Evolutionary conservation across 2,797 vertebrate species (phyloP).

Genomic region (Anguilla anguilla): DNA sequence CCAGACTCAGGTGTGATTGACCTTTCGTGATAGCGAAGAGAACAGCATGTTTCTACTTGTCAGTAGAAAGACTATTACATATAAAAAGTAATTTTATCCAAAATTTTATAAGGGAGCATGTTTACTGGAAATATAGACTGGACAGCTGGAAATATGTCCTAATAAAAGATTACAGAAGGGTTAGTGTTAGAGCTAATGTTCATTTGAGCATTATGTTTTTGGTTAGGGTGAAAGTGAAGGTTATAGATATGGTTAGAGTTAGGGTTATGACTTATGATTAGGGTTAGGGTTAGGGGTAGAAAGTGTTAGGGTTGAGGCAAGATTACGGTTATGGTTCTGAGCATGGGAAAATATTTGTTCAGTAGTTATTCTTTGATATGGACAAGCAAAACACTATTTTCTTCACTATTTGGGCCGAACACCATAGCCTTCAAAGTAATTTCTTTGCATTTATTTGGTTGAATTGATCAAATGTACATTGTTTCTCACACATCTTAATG

Average conservation of each 20-base stretch:
- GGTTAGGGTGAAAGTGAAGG: neutral
- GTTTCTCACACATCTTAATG: neutral
- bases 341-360: neutral
- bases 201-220: neutral
- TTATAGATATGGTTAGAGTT: no score
- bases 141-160: neutral
- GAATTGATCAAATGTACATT: neutral
- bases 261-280: no score
- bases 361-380: neutral
- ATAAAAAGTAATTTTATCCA: neutral
- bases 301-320: no score
- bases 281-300: no score
- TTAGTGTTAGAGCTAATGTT: neutral
- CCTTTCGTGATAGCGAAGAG: constrained; percentile 56
- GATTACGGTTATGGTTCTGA: neutral
- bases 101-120: constrained; percentile 33
- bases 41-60: constrained; percentile 60
- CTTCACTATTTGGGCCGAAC: neutral
- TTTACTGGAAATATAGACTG: constrained; percentile 34
- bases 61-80: constrained; percentile 6
- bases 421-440: neutral
- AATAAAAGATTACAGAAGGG: neutral
- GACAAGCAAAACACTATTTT: no score
- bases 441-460: neutral
- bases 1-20: constrained; percentile 62